These are phyloP conservation scores for Austrofundulus limnaeus DNA, from an alignment of 2,113 vertebrate species.

Conservation along the genomic window DNA sequence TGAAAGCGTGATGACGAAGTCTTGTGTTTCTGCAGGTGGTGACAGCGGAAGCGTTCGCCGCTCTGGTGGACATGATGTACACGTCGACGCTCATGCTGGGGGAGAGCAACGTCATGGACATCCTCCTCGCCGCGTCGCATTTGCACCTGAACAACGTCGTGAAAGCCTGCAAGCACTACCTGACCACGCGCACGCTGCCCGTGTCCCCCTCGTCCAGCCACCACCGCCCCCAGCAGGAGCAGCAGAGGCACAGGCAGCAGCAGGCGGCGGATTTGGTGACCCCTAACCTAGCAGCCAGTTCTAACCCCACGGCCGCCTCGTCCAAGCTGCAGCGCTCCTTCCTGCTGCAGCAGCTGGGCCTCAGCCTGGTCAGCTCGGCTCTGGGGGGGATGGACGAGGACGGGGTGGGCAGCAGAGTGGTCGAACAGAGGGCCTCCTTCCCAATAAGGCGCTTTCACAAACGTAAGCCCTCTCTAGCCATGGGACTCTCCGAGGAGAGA, in stretches of 20 bases:
- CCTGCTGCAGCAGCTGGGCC: conserved; percentile 93
- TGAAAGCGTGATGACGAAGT: not conserved
- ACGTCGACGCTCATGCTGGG: conserved; percentile 96
- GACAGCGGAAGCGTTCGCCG: conserved; percentile 94
- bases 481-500: conserved; percentile 84
- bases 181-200: conserved; percentile 92
- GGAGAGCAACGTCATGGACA: conserved; percentile 98
- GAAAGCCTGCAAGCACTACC: conserved; percentile 97
- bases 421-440: conserved; percentile 86
- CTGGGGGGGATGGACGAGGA: conserved; percentile 77
- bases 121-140: conserved; percentile 94
- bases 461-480: conserved; percentile 82
- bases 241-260: conserved; percentile 76
- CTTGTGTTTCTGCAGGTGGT: conserved; percentile 78
- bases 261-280: conserved; percentile 68
- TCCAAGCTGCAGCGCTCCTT: conserved; percentile 92
- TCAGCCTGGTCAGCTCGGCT: conserved; percentile 93
- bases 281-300: conserved; percentile 39
- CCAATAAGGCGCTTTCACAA: conserved; percentile 91
- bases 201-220: conserved; percentile 82
- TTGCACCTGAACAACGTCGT: conserved; percentile 95
- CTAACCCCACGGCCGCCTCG: conserved; percentile 47
- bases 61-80: conserved; percentile 98
- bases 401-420: conserved; percentile 60
- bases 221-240: conserved; percentile 67